Base-by-base conservation (phyloP, 2,888 invertebrate genomes). In the Trissonchulus sp. region DNA sequence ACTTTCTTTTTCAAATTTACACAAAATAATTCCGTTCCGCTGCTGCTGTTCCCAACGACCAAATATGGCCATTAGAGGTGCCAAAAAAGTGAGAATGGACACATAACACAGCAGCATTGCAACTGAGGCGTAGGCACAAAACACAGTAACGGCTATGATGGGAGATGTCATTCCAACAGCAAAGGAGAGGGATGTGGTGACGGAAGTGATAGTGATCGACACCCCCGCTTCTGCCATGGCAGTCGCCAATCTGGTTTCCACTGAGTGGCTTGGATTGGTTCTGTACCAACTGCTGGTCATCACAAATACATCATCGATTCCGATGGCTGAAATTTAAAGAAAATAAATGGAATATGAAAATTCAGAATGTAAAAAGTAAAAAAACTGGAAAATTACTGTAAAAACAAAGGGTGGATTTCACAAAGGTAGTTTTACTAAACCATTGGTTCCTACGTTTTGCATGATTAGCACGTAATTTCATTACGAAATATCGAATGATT, bases 261-360 rank as follows among this genome's bases (percentile, higher is more conserved):
- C 23, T 48, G 48, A 48, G 8, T 48, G 48, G 23, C 23, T 23
- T 48, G 48, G 48, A 23, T 48, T 48, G 23, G 48, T 48, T 23
- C 23, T 8, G 48, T 15, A 23, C 48, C 48, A 48, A 23, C 48
- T 48, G 8, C 8, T 15, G 8, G 33, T 1, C 8, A 68, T 18
- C 3, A 68, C 23, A 33, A 68, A 68, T 2, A 30, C 35, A 31
- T 68, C 68, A 33, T 68, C 68, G 23, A 68, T 23, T 23, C 68
- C 68, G 48, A 48, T 48, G n/a, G 68, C 18, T 8, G 33, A 68
- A 15, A 68, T n/a, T n/a, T n/a, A n/a, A n/a, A n/a, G n/a, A n/a
- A n/a, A n/a, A n/a, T n/a, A n/a, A n/a, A n/a, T n/a, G n/a, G n/a
- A n/a, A n/a, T n/a, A n/a, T n/a, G n/a, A n/a, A n/a, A n/a, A n/a